Evolutionary conservation across 2,797 vertebrate genomes (phyloP).

Genomic region (Odontamblyopus rebecca): DNA sequence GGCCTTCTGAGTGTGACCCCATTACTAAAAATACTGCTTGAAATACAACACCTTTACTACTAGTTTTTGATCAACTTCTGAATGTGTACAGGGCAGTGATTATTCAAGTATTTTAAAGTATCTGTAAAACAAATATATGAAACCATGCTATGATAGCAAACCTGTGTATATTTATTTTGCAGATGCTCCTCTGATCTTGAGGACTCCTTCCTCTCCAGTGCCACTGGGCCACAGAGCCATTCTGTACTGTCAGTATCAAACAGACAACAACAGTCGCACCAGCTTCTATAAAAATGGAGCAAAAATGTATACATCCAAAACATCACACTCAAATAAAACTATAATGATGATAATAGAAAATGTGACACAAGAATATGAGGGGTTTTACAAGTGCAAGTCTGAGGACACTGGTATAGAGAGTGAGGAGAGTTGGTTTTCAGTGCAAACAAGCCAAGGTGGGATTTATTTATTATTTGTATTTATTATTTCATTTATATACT

Average conservation of each 20-base stretch:
- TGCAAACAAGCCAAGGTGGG: conserved; percentile 35
- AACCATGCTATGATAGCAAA: conserved; percentile 6
- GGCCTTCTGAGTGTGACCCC: no score
- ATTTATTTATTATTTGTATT: background rate
- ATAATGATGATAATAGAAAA: conserved; percentile 40
- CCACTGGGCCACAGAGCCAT: conserved; percentile 28
- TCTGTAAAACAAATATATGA: no score
- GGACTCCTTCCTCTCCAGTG: conserved; percentile 47
- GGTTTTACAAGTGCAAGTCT: conserved; percentile 64
- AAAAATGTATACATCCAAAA: background rate
- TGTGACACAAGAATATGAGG: conserved; percentile 57
- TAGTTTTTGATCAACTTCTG: background rate
- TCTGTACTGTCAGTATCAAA: no score
- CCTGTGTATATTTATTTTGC: conserved; percentile 19
- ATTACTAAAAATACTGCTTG: background rate
- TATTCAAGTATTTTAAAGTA: no score
- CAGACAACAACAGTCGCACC: no score
- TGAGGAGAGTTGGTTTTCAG: conserved; percentile 65
- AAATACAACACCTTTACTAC: background rate
- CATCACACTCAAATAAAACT: background rate
- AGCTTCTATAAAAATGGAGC: no score
- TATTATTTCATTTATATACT: background rate
- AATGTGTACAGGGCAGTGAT: background rate
- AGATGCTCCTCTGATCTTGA: conserved; percentile 56
- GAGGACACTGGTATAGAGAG: conserved; percentile 41